Base-by-base conservation (phyloP, 2,888 invertebrate genomes). In the Proisotoma minuta region DNA sequence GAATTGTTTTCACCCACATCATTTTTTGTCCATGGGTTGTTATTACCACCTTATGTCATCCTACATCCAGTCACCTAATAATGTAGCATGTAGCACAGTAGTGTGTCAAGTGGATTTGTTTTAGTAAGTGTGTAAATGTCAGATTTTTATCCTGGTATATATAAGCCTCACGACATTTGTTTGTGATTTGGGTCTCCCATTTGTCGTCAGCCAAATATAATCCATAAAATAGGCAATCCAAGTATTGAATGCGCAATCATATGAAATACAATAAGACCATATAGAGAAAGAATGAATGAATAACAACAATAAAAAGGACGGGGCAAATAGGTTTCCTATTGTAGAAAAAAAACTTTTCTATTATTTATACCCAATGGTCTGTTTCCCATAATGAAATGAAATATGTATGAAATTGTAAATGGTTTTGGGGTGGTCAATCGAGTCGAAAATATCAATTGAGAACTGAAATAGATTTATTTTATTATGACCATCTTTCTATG, bases 371-470 rank as follows among this genome's bases (percentile, higher is more conserved):
- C 8, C 50, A 50, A 50, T 50, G 22, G 50, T 20, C 22, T n/a
- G 50, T 24, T 50, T 50, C 50, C 50, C 50, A 50, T 50, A 50
- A 50, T 50, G 50, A 50, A 18, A 50, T 50, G 26, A 50, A 50
- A 50, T 50, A 50, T 50, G 22, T 24, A 50, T 50, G 50, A 24
- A 50, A 24, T 18, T 47, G 20, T 47, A 47, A 47, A 47, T 47
- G 47, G 20, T 47, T 10, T 18, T 8, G 47, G 20, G 47, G 22
- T 20, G 15, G 23, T 20, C 23, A 59, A 63, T 56, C 63, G 57
- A 60, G 53, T 63, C 62, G 57, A 62, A 58, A 58, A 62, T 61
- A 51, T 61, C 61, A 61, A 51, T 60, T 49, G 34, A 34, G 34
- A 8, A 34, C 34, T 15, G 34, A 34, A 15, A 34, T 34, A 15